Evolutionary conservation across 1,140 invertebrate species (phyloP).

Genomic region (Spodoptera litura): DNA sequence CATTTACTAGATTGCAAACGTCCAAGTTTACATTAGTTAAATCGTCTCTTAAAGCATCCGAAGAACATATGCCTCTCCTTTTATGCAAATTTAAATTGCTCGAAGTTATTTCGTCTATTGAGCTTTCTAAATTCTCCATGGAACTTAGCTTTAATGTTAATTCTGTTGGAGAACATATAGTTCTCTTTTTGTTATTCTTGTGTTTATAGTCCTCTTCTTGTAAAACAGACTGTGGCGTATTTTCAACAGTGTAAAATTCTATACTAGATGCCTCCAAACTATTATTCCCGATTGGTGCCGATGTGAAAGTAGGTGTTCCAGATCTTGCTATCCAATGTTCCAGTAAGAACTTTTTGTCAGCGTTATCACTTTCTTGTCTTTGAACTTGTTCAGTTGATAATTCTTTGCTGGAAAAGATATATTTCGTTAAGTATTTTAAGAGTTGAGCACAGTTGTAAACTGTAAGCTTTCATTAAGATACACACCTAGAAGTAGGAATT

Average conservation of each 20-base stretch:
- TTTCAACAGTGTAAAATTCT: slow-evolving; percentile 83
- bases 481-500: slow-evolving; percentile 55
- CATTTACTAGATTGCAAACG: slow-evolving; percentile 67
- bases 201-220: slow-evolving; percentile 59
- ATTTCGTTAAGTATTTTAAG: too few relatives aligned
- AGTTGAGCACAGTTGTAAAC: neutral
- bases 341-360: slow-evolving; percentile 84
- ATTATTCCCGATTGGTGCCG: slow-evolving; percentile 76
- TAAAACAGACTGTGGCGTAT: slow-evolving; percentile 73
- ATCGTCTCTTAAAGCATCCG: slow-evolving; percentile 80
- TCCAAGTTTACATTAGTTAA: slow-evolving; percentile 73
- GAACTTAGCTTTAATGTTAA: slow-evolving; percentile 77
- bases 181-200: slow-evolving; percentile 76
- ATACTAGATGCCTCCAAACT: slow-evolving; percentile 80
- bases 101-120: slow-evolving; percentile 80
- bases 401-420: slow-evolving; percentile 60
- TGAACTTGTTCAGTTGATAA: slow-evolving; percentile 54
- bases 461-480: slow-evolving; percentile 2
- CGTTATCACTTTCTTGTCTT: slow-evolving; percentile 74
- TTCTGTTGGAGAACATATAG: slow-evolving; percentile 81
- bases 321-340: slow-evolving; percentile 85
- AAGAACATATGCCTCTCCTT: slow-evolving; percentile 86
- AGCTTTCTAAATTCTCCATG: slow-evolving; percentile 78
- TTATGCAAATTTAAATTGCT: slow-evolving; percentile 84
- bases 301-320: slow-evolving; percentile 82